Conservation (phyloP, 2,113 vertebrate genomes). For the Tauraco erythrolophus region DNA sequence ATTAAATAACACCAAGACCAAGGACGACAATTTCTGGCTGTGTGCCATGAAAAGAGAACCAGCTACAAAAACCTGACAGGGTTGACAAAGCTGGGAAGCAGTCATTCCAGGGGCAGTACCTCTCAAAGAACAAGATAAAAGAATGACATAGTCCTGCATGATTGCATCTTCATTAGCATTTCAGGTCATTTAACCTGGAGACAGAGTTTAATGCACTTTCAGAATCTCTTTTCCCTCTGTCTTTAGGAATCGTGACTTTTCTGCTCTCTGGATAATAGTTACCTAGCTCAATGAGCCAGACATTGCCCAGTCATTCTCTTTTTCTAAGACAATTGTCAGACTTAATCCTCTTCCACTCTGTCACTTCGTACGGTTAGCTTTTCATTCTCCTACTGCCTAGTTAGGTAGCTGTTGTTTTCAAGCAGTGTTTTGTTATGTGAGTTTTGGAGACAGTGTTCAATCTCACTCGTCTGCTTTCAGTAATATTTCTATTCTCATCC, state of each 20-base stretch:
- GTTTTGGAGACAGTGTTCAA: not conserved
- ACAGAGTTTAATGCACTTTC: not conserved
- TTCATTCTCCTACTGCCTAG: not conserved
- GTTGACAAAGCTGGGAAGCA: not conserved
- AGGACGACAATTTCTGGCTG: not conserved
- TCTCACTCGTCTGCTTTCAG: not conserved
- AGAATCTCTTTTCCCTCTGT: not conserved
- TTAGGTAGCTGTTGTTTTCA: not conserved
- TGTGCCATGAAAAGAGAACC: not conserved
- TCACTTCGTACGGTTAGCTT: fast-evolving
- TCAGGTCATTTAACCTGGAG: not conserved
- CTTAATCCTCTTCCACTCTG: not conserved
- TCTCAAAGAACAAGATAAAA: fast-evolving
- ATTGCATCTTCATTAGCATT: not conserved
- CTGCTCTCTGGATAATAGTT: not conserved
- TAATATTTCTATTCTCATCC: not conserved
- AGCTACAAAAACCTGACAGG: not conserved
- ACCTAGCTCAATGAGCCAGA: not conserved
- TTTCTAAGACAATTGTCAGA: not conserved
- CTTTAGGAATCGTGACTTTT: not conserved
- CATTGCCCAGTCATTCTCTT: not conserved
- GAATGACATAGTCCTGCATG: not conserved
- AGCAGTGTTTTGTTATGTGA: not conserved
- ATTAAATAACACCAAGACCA: not conserved
- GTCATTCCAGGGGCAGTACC: fast-evolving